Evolutionary conservation across 2,888 invertebrate species (phyloP).

Genomic region (Neoascia interrupta): DNA sequence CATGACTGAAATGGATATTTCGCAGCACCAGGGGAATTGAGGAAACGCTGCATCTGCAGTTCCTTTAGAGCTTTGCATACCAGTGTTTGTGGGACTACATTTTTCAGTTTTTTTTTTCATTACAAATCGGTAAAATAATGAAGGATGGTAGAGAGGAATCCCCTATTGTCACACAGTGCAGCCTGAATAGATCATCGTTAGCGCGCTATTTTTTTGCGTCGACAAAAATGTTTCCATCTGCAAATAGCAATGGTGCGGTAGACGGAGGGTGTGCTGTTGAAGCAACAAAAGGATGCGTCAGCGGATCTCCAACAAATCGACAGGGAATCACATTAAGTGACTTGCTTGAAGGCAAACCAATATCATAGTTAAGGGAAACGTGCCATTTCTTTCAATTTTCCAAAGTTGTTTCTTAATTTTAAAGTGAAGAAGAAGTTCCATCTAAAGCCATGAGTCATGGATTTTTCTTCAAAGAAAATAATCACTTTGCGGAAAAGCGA

Average conservation of each 20-base stretch:
- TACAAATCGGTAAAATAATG: too few species aligned
- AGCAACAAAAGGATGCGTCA: conserved; percentile 35
- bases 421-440: conserved; percentile 16
- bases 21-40: too few species aligned
- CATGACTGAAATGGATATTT: too few species aligned
- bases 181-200: conserved; percentile 52
- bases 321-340: conserved; percentile 68
- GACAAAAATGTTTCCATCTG: conserved; percentile 26
- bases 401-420: conserved; percentile 37
- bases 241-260: conserved; percentile 4
- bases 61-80: too few species aligned
- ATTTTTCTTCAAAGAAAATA: conserved; percentile 49
- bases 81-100: too few species aligned
- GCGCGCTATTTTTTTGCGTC: conserved; percentile 30
- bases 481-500: conserved; percentile 53
- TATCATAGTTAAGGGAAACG: conserved; percentile 30
- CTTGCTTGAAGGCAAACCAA: conserved; percentile 44
- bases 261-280: conserved; percentile 1
- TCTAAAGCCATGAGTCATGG: conserved; percentile 50
- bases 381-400: conserved; percentile 3
- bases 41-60: too few species aligned
- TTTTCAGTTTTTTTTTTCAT: too few species aligned
- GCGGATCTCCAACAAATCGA: conserved; percentile 45
- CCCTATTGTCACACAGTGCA: too few species aligned
- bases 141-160: too few species aligned